Conservation (phyloP, 2,797 vertebrate genomes). For the Cirrhinus molitorella region DNA sequence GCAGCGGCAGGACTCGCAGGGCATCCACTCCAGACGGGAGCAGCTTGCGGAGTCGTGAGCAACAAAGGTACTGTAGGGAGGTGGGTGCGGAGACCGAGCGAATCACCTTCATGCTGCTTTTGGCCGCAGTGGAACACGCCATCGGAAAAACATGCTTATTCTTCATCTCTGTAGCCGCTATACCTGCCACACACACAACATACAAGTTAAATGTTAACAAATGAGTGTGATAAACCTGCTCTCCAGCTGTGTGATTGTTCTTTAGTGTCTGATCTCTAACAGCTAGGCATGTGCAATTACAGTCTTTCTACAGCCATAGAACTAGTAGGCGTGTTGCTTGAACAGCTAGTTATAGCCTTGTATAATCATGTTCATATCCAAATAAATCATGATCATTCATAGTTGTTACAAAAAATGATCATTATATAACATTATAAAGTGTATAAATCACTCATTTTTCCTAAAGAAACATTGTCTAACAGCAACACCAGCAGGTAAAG, state of each 20-base stretch:
- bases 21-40: constrained; percentile 88
- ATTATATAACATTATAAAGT: too few species aligned
- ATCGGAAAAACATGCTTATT: constrained; percentile 94
- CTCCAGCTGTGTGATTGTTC: neutral
- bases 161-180: constrained; percentile 90
- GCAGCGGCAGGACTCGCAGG: constrained; percentile 90
- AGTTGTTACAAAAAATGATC: too few species aligned
- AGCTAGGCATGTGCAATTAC: neutral
- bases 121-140: constrained; percentile 96
- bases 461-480: too few species aligned
- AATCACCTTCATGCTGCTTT: constrained; percentile 99
- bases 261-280: neutral
- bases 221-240: neutral
- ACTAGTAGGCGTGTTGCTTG: too few species aligned
- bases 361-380: too few species aligned
- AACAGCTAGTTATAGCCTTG: too few species aligned
- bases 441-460: too few species aligned
- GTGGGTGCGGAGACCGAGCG: constrained; percentile 90
- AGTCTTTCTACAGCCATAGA: too few species aligned
- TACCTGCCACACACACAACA: constrained; percentile 74
- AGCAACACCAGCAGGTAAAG: too few species aligned
- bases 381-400: too few species aligned
- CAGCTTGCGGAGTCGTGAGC: constrained; percentile 92
- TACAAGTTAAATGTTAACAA: neutral
- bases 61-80: constrained; percentile 95